Evolutionary conservation across 23 tunicate species (phyloP).

Genomic region (Ciona savignyi): DNA sequence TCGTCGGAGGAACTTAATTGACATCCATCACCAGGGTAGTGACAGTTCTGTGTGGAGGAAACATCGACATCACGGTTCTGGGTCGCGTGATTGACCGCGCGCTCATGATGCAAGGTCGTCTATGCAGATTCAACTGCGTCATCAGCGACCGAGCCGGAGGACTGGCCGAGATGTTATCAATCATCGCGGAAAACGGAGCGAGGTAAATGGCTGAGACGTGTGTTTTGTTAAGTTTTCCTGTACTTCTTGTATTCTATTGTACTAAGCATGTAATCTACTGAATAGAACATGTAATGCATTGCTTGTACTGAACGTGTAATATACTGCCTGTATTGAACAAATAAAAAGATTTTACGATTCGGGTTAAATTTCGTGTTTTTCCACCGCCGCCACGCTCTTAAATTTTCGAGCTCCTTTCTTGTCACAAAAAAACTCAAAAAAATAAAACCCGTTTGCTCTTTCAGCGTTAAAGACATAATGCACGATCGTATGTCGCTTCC

Average conservation of each 20-base stretch:
- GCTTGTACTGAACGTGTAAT: no score
- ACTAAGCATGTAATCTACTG: no score
- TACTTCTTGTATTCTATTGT: no score
- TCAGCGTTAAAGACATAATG: conserved; percentile 72
- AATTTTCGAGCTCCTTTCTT: background rate
- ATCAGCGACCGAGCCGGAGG: conserved; percentile 93
- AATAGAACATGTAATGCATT: no score
- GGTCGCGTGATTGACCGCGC: conserved; percentile 86
- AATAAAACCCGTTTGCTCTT: conserved; percentile 9
- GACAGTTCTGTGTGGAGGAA: conserved; percentile 90
- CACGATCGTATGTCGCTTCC: conserved; percentile 92
- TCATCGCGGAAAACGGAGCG: conserved; percentile 29
- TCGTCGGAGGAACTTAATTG: background rate
- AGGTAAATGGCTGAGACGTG: conserved; percentile 31
- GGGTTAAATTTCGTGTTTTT: no score
- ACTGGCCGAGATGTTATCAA: conserved; percentile 30
- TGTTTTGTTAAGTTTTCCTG: no score
- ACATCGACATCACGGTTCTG: conserved; percentile 77
- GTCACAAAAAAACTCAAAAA: background rate
- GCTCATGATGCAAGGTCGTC: conserved; percentile 78
- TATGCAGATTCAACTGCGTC: conserved; percentile 63
- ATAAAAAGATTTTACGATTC: background rate
- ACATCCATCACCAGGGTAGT: conserved; percentile 44
- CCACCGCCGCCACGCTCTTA: background rate
- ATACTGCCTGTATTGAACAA: no score